These are phyloP conservation scores for Acinonyx jubatus DNA, from an alignment of 2,113 vertebrate species.

Conservation along the genomic window DNA sequence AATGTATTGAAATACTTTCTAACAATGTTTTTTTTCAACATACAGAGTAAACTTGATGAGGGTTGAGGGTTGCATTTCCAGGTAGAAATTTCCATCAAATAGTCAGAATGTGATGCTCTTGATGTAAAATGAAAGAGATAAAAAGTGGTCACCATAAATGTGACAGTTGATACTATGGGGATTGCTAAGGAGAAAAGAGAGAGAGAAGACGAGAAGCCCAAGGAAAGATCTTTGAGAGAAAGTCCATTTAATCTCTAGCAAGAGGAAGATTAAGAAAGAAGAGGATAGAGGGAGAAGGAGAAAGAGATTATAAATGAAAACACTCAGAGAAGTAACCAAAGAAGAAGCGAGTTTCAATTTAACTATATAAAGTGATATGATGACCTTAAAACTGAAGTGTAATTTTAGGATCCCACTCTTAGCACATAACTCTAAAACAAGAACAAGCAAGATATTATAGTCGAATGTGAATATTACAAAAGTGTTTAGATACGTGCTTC, in stretches of 20 bases:
- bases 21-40: not conserved
- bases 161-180: not conserved
- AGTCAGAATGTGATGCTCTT: not conserved
- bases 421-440: not conserved
- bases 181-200: not conserved
- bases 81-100: not conserved
- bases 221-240: not conserved
- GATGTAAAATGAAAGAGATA: not conserved
- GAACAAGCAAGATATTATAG: not conserved
- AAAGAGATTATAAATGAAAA: not conserved
- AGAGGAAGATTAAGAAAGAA: not conserved
- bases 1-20: not conserved
- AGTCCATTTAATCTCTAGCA: not conserved
- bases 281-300: too few species aligned
- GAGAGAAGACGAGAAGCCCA: too few species aligned
- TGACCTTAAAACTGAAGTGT: slow-evolving; percentile 27
- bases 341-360: not conserved
- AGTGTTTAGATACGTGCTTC: not conserved
- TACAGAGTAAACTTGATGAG: not conserved
- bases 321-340: not conserved
- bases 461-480: not conserved
- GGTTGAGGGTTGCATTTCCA: not conserved
- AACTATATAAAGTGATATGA: not conserved
- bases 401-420: slow-evolving; percentile 9
- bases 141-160: not conserved